These are phyloP conservation scores for Caenorhabditis parvicauda DNA, from an alignment of 2,888 invertebrate species.

Conservation along the genomic window DNA sequence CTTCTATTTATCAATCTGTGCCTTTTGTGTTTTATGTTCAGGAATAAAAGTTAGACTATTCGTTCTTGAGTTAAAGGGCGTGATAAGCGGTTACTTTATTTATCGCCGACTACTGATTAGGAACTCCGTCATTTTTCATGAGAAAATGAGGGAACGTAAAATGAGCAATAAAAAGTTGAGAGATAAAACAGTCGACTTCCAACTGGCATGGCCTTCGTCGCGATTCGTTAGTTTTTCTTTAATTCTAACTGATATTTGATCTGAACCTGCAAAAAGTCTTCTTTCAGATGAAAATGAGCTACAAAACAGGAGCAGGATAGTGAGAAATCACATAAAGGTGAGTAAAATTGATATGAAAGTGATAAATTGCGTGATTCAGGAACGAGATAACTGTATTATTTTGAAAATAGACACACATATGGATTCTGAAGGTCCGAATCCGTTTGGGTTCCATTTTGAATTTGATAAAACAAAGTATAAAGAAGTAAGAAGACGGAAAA, in stretches of 20 bases:
- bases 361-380: constrained; percentile 8
- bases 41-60: no score
- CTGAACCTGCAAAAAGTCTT: no score
- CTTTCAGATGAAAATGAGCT: constrained; percentile 39
- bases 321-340: constrained; percentile 39
- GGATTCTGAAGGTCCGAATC: constrained; percentile 33
- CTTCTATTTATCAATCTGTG: background rate
- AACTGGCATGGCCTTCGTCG: no score
- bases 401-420: constrained; percentile 38
- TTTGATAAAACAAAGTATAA: constrained; percentile 38
- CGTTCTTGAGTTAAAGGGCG: no score
- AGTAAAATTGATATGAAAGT: background rate
- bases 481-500: constrained; percentile 23
- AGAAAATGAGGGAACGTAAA: no score
- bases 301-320: constrained; percentile 35
- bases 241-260: no score
- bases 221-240: no score
- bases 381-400: constrained; percentile 43
- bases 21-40: background rate
- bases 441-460: constrained; percentile 48
- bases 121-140: no score
- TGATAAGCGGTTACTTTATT: no score
- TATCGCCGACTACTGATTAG: no score
- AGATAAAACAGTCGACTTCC: no score
- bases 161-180: no score